These are phyloP conservation scores for Phymatocera aterrima DNA, from an alignment of 2,888 invertebrate species.

Conservation along the genomic window DNA sequence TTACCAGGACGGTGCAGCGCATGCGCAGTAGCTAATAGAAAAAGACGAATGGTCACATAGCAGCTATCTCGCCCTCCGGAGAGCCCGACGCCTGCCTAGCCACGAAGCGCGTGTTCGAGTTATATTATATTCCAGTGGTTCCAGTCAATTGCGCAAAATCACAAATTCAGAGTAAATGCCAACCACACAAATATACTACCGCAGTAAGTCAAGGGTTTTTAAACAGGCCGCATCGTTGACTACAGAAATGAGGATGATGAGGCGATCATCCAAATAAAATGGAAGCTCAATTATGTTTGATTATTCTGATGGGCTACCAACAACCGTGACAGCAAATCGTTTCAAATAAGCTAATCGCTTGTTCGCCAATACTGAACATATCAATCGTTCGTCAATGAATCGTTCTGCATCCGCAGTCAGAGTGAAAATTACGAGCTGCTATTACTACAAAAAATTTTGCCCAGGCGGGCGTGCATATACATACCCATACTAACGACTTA, in stretches of 20 bases:
- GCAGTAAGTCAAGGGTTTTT: background rate
- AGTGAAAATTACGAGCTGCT: conserved; percentile 27
- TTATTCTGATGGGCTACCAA: conserved; percentile 1
- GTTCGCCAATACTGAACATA: background rate
- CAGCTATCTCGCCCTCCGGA: background rate
- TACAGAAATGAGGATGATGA: background rate
- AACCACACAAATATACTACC: background rate
- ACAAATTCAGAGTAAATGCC: background rate
- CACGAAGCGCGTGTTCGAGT: no score
- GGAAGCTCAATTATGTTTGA: background rate
- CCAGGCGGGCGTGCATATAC: background rate
- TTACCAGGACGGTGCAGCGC: no score
- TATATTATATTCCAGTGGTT: no score
- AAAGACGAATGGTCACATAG: background rate
- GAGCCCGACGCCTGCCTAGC: no score
- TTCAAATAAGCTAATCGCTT: background rate
- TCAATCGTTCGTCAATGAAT: conserved; percentile 8
- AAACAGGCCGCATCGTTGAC: background rate
- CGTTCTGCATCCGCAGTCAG: background rate
- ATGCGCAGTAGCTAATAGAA: background rate
- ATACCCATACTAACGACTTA: conserved; percentile 36
- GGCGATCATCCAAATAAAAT: conserved; percentile 15
- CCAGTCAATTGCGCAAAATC: conserved; percentile 17
- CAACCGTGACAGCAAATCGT: background rate
- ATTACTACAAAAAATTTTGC: conserved; percentile 17